phyloP scores from a whole-genome alignment of 2,113 vertebrate species.

The Indicator maculatus region DNA sequence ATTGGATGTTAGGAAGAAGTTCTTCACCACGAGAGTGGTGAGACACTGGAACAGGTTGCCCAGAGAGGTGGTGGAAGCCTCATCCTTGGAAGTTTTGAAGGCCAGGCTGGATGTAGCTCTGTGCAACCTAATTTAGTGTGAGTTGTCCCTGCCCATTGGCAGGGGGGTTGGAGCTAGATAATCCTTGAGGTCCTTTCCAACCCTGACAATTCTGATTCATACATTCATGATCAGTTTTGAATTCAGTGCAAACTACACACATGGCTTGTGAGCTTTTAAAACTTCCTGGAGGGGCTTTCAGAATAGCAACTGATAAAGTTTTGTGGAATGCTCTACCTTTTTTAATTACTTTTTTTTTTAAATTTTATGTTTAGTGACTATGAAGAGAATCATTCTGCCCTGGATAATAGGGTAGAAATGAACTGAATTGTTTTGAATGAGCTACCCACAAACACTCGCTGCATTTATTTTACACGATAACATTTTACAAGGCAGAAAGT shows the following conservation, averaged over 20 bases:
- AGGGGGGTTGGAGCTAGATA: no score
- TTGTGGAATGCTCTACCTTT: slow-evolving; percentile 22
- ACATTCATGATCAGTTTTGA: slow-evolving; percentile 8
- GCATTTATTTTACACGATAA: slow-evolving; percentile 34
- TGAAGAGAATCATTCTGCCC: slow-evolving; percentile 6
- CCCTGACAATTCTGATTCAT: neutral
- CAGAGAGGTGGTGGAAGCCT: no score
- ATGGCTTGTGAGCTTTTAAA: slow-evolving; percentile 47
- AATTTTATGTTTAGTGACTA: slow-evolving; percentile 30
- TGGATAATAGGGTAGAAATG: slow-evolving; percentile 27
- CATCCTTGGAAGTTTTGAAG: no score
- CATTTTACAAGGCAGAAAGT: neutral
- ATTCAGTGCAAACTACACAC: neutral
- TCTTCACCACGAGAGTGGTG: no score
- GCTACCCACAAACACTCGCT: slow-evolving; percentile 44
- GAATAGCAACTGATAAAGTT: slow-evolving; percentile 53
- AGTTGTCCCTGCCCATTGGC: no score
- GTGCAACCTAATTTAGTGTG: no score
- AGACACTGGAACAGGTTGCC: no score
- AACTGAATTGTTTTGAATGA: slow-evolving; percentile 47
- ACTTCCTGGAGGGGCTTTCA: slow-evolving; percentile 32
- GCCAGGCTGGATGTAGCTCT: no score
- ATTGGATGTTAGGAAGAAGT: no score
- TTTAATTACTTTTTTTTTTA: no score
- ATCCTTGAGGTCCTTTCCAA: no score